Evolutionary conservation across 2,888 invertebrate genomes (phyloP), one percentile per base, ranked within the genome.

Genomic region (Orchesellides sinensis): DNA sequence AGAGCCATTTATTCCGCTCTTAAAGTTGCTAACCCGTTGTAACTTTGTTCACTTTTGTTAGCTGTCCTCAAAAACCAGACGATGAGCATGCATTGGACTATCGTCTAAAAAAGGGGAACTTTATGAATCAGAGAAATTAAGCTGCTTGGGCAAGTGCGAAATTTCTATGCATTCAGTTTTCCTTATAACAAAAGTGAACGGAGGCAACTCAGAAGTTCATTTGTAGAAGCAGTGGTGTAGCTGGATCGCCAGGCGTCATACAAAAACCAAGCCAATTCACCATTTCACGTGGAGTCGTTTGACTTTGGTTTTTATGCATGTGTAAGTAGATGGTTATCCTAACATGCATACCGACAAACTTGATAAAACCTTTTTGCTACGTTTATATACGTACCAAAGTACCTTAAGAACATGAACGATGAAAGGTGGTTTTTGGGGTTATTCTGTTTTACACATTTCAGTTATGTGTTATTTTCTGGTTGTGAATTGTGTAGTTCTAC

Each of bases 251-350:
- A 40, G 32, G 19, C 19, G 19, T 3, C n/a, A 8, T 14, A 5
- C 70, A n/a, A 25, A 52, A 65, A 35, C 54, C 61, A 47, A 70
- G 61, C 56, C 70, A 63, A 70, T 79, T 79, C 78, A 25, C 49
- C 54, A 54, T 69, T 77, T 29, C n/a, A 56, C 52, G 59, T 29
- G 78, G 70, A 79, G 70, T 70, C 70, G 65, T 79, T n/a, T 79
- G 70, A 70, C 78, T 79, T n/a, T 52, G 70, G 70, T 63, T 77
- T 66, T 59, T 61, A 77, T 77, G 68, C 59, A 77, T 59, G 65
- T 63, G 17, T 59, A 25, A 59, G 8, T 27, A 14, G 27, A 52
- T 59, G 17, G 14, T 21, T 25, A 61, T 5, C 10, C 52, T 23
- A 23, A 27, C 2, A 25, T 23, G 19, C 32, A 61, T 32, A 40